Conservation (phyloP, 2,113 vertebrate genomes). For the Ellobius talpinus region DNA sequence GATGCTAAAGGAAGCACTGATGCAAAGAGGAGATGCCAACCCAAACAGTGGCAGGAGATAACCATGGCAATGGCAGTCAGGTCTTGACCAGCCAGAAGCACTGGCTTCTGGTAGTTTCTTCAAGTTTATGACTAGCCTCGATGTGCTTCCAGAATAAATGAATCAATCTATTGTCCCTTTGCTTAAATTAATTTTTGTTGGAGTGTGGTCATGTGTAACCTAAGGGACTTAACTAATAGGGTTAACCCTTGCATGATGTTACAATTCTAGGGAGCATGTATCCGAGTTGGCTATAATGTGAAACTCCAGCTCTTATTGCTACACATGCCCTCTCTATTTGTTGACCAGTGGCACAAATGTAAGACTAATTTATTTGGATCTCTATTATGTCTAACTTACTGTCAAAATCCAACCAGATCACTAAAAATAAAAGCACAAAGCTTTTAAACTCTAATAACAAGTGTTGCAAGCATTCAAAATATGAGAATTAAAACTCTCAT, state of each 20-base stretch:
- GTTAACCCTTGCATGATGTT: neutral
- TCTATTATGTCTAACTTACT: neutral
- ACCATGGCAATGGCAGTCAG: neutral
- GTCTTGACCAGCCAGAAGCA: neutral
- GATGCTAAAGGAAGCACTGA: neutral
- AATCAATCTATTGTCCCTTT: slow-evolving; percentile 40
- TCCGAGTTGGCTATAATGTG: neutral
- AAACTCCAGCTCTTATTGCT: neutral
- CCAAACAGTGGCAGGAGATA: neutral
- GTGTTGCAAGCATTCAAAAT: slow-evolving; percentile 4
- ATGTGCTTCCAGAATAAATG: neutral
- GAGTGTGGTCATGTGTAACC: neutral
- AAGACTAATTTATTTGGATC: neutral
- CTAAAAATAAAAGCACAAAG: slow-evolving; percentile 6
- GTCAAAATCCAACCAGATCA: neutral
- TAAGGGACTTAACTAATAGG: slow-evolving; percentile 14
- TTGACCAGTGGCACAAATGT: neutral
- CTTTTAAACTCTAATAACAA: neutral
- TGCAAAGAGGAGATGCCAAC: neutral
- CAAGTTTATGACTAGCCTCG: neutral
- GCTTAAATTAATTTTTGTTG: slow-evolving; percentile 21
- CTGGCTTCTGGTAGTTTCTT: neutral
- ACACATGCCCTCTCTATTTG: neutral
- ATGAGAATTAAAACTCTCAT: neutral
- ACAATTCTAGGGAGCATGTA: neutral